A percentile compares a stretch with the other conserved stretches of the same genome.
These are phyloP conservation scores for Melieria crassipennis DNA, from an alignment of 2,888 invertebrate species.

Conservation along the genomic window DNA sequence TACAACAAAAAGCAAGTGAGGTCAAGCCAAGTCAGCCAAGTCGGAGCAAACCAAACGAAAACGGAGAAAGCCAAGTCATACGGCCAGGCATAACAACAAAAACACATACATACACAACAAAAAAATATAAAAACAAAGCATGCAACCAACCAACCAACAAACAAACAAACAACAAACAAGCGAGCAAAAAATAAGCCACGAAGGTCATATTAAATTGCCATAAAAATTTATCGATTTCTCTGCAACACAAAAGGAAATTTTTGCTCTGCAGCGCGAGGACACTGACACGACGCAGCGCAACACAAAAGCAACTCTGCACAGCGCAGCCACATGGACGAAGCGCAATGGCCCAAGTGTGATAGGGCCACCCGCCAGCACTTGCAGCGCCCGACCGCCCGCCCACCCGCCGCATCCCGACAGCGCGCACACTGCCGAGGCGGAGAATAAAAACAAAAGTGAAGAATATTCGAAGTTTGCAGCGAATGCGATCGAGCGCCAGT, in stretches of 20 bases:
- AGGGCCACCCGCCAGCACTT: neutral
- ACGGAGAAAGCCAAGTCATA: slow-evolving; percentile 34
- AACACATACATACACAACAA: slow-evolving; percentile 18
- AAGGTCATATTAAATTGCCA: slow-evolving; percentile 65
- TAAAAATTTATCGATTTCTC: slow-evolving; percentile 62
- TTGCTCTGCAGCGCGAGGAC: slow-evolving; percentile 37
- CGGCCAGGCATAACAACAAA: slow-evolving; percentile 30
- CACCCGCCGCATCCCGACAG: neutral
- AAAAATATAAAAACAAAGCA: slow-evolving; percentile 14
- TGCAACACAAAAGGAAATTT: slow-evolving; percentile 42
- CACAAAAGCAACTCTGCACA: slow-evolving; percentile 5
- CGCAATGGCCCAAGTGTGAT: neutral
- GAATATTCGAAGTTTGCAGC: too few relatives aligned
- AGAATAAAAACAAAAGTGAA: too few relatives aligned
- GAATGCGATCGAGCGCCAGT: too few relatives aligned
- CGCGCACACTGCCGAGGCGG: neutral
- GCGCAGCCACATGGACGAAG: neutral
- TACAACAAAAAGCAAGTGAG: too few relatives aligned
- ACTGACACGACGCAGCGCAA: slow-evolving; percentile 42
- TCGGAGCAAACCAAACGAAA: neutral
- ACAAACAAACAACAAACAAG: slow-evolving; percentile 5
- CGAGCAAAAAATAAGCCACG: slow-evolving; percentile 51
- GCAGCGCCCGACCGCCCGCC: too few relatives aligned
- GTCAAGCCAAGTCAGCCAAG: too few relatives aligned
- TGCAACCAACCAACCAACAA: neutral